A percentile compares a stretch with the other conserved stretches of the same genome.
These are phyloP conservation scores for Amphipyra tragopoginis DNA, from an alignment of 2,888 invertebrate species.

Conservation along the genomic window DNA sequence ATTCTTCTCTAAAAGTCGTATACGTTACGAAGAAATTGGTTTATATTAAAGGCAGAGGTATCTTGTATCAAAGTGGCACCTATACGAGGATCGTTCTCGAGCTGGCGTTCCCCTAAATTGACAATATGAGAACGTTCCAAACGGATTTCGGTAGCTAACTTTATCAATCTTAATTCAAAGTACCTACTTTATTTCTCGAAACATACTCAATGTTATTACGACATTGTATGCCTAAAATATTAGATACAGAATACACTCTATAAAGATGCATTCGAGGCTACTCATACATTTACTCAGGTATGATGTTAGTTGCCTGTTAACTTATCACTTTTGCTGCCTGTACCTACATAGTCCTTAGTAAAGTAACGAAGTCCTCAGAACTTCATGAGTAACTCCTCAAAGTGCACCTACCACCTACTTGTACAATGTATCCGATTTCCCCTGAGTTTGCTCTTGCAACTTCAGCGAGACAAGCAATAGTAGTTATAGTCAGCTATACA, in stretches of 20 bases:
- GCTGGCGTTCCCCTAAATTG: constrained; percentile 43
- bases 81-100: constrained; percentile 18
- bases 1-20: constrained; percentile 36
- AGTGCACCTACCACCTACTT: constrained; percentile 7
- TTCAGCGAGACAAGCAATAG: not conserved
- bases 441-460: constrained; percentile 14
- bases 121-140: constrained; percentile 44
- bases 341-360: not conserved
- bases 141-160: constrained; percentile 51
- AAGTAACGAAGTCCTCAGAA: constrained; percentile 2
- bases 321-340: too few species aligned
- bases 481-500: too few species aligned
- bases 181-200: constrained; percentile 16
- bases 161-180: constrained; percentile 37
- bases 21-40: constrained; percentile 30
- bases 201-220: constrained; percentile 2
- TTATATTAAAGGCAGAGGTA: constrained; percentile 46
- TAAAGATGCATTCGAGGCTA: too few species aligned
- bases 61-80: constrained; percentile 54
- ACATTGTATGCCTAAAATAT: constrained; percentile 3
- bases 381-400: constrained; percentile 7
- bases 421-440: constrained; percentile 19
- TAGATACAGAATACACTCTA: too few species aligned
- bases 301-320: too few species aligned
- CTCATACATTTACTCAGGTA: too few species aligned